Conservation (phyloP, 2,888 invertebrate genomes). For the Branchellion lobata region DNA sequence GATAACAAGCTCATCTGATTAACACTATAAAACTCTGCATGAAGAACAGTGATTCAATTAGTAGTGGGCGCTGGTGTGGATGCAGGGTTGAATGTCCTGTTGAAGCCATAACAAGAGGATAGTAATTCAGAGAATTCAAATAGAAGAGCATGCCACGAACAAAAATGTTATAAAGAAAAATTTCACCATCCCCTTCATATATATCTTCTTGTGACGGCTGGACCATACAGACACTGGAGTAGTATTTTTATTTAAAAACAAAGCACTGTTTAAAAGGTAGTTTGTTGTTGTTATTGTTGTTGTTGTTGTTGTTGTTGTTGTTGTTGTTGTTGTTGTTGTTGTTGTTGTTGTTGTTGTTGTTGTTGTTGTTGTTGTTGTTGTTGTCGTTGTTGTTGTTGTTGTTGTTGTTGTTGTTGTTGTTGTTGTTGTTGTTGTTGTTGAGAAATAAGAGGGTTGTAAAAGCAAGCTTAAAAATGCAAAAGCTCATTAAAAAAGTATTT, state of each 20-base stretch:
- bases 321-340: not conserved
- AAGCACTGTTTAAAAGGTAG: not conserved
- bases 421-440: slow-evolving; percentile 4
- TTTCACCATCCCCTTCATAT: too few relatives aligned
- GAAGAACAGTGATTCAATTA: too few relatives aligned
- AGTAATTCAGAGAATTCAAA: too few relatives aligned
- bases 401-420: not conserved
- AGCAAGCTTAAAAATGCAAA: not conserved
- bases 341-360: not conserved
- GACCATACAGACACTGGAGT: too few relatives aligned
- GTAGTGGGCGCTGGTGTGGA: too few relatives aligned
- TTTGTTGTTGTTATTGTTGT: not conserved
- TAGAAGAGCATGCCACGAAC: too few relatives aligned
- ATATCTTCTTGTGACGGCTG: too few relatives aligned
- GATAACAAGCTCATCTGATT: too few relatives aligned
- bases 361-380: not conserved
- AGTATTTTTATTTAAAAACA: not conserved
- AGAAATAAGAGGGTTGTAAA: not conserved
- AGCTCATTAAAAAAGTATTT: not conserved
- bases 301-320: not conserved
- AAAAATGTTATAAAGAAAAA: too few relatives aligned
- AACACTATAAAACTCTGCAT: too few relatives aligned
- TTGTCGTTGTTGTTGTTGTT: not conserved
- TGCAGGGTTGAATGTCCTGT: too few relatives aligned
- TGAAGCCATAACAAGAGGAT: too few relatives aligned